Conservation (phyloP, 2,888 invertebrate genomes). For the Ommatoiulus sabulosus region DNA sequence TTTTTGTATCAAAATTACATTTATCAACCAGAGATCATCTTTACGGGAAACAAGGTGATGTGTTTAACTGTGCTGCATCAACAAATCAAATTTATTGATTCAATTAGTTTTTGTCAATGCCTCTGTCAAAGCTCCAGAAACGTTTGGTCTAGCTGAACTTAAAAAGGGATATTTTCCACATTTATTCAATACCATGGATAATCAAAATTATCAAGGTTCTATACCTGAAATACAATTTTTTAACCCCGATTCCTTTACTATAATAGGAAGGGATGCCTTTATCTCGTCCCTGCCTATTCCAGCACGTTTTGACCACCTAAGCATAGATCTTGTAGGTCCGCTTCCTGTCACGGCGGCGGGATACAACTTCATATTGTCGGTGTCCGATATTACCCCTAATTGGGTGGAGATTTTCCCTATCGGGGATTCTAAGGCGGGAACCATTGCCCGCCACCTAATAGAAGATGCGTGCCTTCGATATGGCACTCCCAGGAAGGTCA, state of each 20-base stretch:
- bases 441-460: too few species aligned
- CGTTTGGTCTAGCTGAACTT: slow-evolving; percentile 12
- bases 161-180: slow-evolving; percentile 8
- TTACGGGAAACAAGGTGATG: background rate
- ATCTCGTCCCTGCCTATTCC: too few species aligned
- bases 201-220: background rate
- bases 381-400: too few species aligned
- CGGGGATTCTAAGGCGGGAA: background rate
- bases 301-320: too few species aligned
- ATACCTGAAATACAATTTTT: background rate
- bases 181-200: background rate
- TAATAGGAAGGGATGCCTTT: background rate
- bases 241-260: background rate
- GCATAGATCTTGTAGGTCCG: too few species aligned
- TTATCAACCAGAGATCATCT: background rate
- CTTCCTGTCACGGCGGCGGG: too few species aligned
- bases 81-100: slow-evolving; percentile 40
- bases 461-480: too few species aligned
- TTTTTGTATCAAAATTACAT: background rate
- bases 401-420: too few species aligned
- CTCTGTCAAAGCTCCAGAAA: slow-evolving; percentile 1
- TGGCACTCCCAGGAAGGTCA: background rate
- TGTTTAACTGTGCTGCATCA: background rate
- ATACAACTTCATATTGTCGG: too few species aligned
- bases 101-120: background rate